These are phyloP conservation scores for Eumerus sabulonum DNA, from an alignment of 2,888 invertebrate species.

Conservation along the genomic window DNA sequence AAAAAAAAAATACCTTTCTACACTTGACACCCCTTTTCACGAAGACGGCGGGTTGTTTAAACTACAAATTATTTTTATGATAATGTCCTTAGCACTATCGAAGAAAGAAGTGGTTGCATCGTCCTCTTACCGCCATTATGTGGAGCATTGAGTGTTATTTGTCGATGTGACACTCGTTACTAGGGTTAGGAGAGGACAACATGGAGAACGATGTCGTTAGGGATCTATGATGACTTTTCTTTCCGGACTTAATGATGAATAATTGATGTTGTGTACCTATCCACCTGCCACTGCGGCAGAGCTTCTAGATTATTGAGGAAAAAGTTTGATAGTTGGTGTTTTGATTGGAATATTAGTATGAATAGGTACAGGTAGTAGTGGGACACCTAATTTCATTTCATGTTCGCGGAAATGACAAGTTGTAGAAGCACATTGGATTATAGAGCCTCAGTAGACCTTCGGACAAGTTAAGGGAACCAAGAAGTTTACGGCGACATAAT, in stretches of 20 bases:
- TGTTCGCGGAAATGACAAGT: too few relatives aligned
- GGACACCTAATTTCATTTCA: too few relatives aligned
- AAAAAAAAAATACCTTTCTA: too few relatives aligned
- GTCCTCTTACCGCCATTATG: conserved; percentile 5
- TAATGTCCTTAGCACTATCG: conserved; percentile 23
- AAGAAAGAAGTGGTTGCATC: conserved; percentile 28
- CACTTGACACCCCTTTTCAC: conserved; percentile 4
- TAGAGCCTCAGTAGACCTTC: too few relatives aligned
- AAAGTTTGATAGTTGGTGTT: too few relatives aligned
- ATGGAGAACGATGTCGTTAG: conserved; percentile 10
- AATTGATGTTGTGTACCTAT: conserved; percentile 36
- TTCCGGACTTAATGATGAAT: conserved; percentile 46
- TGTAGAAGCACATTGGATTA: too few relatives aligned
- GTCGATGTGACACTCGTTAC: conserved; percentile 22
- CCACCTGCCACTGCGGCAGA: neutral
- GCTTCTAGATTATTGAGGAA: conserved; percentile 3
- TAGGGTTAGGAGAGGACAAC: conserved; percentile 2
- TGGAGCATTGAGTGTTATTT: too few relatives aligned
- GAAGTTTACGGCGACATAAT: too few relatives aligned
- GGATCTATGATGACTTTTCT: conserved; percentile 7
- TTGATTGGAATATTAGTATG: too few relatives aligned
- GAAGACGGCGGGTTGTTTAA: conserved; percentile 38
- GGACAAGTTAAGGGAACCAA: too few relatives aligned
- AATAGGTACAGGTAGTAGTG: too few relatives aligned
- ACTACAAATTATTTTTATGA: conserved; percentile 62